Evolutionary conservation across 1,140 invertebrate species (phyloP).

Genomic region (Drosophila quadrilineata): DNA sequence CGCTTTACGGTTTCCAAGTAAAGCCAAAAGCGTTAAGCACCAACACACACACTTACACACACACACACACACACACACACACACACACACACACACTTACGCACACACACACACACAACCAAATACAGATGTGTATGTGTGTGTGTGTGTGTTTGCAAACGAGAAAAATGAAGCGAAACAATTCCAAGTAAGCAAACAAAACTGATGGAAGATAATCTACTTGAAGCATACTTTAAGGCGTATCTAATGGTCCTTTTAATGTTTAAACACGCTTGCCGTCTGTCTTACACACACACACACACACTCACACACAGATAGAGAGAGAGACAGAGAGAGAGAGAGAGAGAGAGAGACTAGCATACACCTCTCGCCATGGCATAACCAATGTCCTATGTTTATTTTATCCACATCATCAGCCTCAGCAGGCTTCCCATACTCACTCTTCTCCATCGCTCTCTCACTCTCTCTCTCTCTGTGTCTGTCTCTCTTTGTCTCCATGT

Average conservation of each 20-base stretch:
- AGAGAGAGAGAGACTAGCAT: no score
- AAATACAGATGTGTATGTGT: slow-evolving; percentile 44
- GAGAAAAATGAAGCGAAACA: slow-evolving; percentile 79
- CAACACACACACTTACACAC: no score
- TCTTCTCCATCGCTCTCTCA: slow-evolving; percentile 15
- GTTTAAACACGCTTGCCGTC: slow-evolving; percentile 79
- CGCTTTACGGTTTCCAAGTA: slow-evolving; percentile 20
- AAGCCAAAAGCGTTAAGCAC: slow-evolving; percentile 29
- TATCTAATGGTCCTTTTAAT: slow-evolving; percentile 80
- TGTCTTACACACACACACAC: no score
- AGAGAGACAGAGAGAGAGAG: no score
- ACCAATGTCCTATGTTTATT: slow-evolving; percentile 77
- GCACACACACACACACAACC: slow-evolving; percentile 31
- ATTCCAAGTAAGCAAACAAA: slow-evolving; percentile 79
- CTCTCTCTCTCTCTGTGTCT: slow-evolving; percentile 25
- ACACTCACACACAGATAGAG: no score
- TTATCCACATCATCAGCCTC: slow-evolving; percentile 77
- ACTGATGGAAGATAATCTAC: slow-evolving; percentile 81
- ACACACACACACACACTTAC: slow-evolving; percentile 34
- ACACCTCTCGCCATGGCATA: slow-evolving; percentile 20
- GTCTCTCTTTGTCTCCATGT: neutral
- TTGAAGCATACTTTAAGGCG: slow-evolving; percentile 81
- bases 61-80: slow-evolving; percentile 40
- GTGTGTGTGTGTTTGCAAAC: slow-evolving; percentile 64
- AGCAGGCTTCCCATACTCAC: slow-evolving; percentile 1